phyloP scores from a whole-genome alignment of 1,140 invertebrate genomes.

The Bombus impatiens region DNA sequence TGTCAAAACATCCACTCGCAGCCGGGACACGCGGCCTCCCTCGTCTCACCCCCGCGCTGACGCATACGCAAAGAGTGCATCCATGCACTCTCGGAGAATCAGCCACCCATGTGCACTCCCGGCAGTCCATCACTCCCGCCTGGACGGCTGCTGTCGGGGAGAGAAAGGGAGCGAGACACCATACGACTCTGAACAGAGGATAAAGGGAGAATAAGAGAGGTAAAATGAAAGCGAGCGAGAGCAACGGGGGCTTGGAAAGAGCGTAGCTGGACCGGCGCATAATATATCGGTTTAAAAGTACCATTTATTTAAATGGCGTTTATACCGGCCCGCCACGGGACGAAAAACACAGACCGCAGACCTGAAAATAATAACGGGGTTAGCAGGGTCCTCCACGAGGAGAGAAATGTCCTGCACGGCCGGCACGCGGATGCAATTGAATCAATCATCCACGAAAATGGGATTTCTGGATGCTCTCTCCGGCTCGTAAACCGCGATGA shows the following conservation, averaged over 20 bases:
- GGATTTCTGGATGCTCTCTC: constrained; percentile 55
- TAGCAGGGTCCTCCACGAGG: constrained; percentile 72
- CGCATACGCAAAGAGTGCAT: constrained; percentile 65
- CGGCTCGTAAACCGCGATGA: constrained; percentile 56
- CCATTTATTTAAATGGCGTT: constrained; percentile 81
- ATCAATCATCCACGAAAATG: constrained; percentile 68
- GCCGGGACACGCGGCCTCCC: constrained; percentile 46
- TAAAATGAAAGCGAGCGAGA: constrained; percentile 19
- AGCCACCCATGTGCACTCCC: constrained; percentile 75
- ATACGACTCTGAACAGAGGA: neutral
- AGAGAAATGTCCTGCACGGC: constrained; percentile 54
- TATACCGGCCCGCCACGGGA: constrained; percentile 72
- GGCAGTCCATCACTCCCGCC: constrained; percentile 77
- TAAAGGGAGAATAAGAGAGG: constrained; percentile 56
- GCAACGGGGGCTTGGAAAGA: neutral
- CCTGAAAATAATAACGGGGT: constrained; percentile 80
- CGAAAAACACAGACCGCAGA: constrained; percentile 74
- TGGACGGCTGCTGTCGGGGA: constrained; percentile 54
- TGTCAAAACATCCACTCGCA: constrained; percentile 79
- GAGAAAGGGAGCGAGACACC: constrained; percentile 25
- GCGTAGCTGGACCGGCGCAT: constrained; percentile 66
- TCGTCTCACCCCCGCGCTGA: constrained; percentile 25
- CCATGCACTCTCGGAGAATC: constrained; percentile 69
- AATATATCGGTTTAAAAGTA: constrained; percentile 82
- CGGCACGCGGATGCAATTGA: constrained; percentile 68